A percentile compares a stretch with the other conserved stretches of the same genome.
phyloP scores from a whole-genome alignment of 2,888 invertebrate genomes.

The Sarcophaga carnaria region DNA sequence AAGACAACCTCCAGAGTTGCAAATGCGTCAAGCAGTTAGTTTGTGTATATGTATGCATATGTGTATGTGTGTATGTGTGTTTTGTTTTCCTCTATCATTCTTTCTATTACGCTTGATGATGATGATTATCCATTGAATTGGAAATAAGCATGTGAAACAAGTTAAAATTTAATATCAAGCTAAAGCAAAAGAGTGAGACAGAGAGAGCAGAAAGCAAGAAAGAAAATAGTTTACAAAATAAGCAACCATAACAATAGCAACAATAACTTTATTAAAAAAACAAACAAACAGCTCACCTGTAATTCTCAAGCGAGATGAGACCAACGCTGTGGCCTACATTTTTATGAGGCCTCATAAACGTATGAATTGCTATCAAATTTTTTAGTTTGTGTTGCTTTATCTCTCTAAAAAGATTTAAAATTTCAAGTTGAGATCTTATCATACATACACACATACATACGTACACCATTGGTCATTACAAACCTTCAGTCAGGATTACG shows the following conservation, averaged over 20 bases:
- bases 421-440: no score
- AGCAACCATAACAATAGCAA: conserved; percentile 5
- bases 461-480: no score
- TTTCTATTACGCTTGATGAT: conserved; percentile 74
- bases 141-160: conserved; percentile 74
- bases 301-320: conserved; percentile 20
- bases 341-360: background rate
- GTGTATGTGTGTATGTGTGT: background rate
- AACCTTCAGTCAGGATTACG: no score
- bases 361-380: no score
- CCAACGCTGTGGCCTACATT: conserved; percentile 34
- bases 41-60: background rate
- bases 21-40: no score
- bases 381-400: no score
- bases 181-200: background rate
- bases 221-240: background rate
- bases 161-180: conserved; percentile 34
- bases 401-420: no score
- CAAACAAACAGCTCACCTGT: background rate
- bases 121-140: conserved; percentile 80
- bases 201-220: background rate
- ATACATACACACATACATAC: no score
- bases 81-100: conserved; percentile 46
- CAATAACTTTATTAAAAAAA: conserved; percentile 3
- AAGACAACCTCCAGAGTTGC: no score